A percentile compares a stretch with the other conserved stretches of the same genome.
Conservation (phyloP, 1,140 invertebrate species). For the Zaprionus tsacasi region DNA sequence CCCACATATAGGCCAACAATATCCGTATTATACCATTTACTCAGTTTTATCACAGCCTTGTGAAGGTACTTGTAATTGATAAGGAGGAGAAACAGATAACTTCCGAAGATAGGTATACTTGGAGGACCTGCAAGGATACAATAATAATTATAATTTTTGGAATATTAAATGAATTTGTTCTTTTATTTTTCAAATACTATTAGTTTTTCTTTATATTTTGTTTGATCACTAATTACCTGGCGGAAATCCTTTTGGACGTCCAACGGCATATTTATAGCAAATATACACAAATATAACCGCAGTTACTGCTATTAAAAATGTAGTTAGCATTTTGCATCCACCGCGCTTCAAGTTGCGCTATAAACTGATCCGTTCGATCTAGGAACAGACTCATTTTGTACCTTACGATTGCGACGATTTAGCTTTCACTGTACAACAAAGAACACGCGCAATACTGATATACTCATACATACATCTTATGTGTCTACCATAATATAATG, state of each 20-base stretch:
- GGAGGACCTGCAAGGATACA: constrained; percentile 62
- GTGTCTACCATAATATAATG: neutral
- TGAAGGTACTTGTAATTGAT: constrained; percentile 74
- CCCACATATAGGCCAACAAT: constrained; percentile 84
- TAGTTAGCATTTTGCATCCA: constrained; percentile 66
- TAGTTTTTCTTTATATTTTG: neutral
- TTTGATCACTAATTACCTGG: constrained; percentile 51
- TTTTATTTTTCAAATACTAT: neutral
- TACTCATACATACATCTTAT: neutral
- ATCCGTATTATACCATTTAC: constrained; percentile 84
- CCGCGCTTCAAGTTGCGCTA: constrained; percentile 21
- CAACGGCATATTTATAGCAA: constrained; percentile 63
- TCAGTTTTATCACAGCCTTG: constrained; percentile 67
- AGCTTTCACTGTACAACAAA: constrained; percentile 11
- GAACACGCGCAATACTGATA: neutral
- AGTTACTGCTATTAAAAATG: constrained; percentile 49
- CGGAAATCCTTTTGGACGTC: constrained; percentile 65
- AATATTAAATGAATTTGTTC: neutral
- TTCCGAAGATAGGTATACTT: constrained; percentile 74
- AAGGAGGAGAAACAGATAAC: constrained; percentile 77
- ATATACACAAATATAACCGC: constrained; percentile 48
- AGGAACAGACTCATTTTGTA: constrained; percentile 41
- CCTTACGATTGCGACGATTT: constrained; percentile 31
- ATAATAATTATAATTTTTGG: neutral
- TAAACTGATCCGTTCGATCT: constrained; percentile 40